Evolutionary conservation across 2,797 vertebrate species (phyloP).

Genomic region (Hyperoplus lanceolatus): DNA sequence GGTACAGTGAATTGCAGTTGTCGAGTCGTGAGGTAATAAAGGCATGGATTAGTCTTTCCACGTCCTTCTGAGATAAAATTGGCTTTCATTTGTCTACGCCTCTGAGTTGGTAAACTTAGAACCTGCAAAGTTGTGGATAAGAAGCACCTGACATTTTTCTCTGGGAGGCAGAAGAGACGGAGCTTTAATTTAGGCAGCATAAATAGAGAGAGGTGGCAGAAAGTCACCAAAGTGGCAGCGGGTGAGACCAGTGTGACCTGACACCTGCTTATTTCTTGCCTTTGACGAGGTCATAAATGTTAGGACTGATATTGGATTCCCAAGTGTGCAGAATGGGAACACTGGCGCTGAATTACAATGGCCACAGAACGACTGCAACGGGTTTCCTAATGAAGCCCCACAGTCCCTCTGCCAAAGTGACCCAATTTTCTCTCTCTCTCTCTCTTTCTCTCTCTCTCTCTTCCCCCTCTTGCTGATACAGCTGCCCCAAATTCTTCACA

Average conservation of each 20-base stretch:
- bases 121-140: constrained; percentile 40
- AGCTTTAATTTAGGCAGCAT: constrained; percentile 68
- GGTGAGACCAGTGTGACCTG: constrained; percentile 60
- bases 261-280: constrained; percentile 70
- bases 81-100: no score
- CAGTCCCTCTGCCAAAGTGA: constrained; percentile 74
- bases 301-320: constrained; percentile 69
- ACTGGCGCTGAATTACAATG: constrained; percentile 64
- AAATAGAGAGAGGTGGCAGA: constrained; percentile 63
- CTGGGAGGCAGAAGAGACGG: background rate
- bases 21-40: no score
- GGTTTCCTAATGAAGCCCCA: constrained; percentile 75
- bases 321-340: constrained; percentile 55
- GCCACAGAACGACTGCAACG: constrained; percentile 55
- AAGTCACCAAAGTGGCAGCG: constrained; percentile 48
- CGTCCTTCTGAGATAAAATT: no score
- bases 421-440: constrained; percentile 74
- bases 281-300: constrained; percentile 72
- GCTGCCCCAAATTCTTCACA: constrained; percentile 80
- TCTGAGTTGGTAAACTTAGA: background rate
- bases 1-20: no score
- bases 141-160: constrained; percentile 63
- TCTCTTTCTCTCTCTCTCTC: constrained; percentile 27
- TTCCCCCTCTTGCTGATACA: constrained; percentile 59
- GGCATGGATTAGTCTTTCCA: no score